Conservation (phyloP, 2,888 invertebrate species). For the Aelia acuminata region DNA sequence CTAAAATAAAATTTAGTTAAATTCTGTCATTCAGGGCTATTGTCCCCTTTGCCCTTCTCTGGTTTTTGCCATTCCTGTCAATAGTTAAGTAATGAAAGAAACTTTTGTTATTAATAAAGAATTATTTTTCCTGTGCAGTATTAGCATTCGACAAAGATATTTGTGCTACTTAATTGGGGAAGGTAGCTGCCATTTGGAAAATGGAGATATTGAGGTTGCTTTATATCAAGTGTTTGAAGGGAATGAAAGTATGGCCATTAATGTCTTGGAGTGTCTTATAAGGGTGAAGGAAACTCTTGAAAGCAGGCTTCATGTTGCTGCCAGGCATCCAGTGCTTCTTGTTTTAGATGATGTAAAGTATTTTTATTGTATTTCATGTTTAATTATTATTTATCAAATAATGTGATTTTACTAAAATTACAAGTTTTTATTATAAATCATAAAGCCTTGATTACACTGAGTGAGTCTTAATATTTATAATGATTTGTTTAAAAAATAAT, state of each 20-base stretch:
- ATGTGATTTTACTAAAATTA: not conserved
- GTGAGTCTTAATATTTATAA: not conserved
- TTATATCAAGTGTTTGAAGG: conserved; percentile 69
- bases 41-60: no score
- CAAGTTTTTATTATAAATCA: not conserved
- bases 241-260: conserved; percentile 52
- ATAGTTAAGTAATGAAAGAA: not conserved
- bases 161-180: conserved; percentile 71
- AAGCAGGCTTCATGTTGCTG: conserved; percentile 70
- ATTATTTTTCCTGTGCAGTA: conserved; percentile 66
- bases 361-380: not conserved
- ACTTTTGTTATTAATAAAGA: not conserved
- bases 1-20: no score
- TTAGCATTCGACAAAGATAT: conserved; percentile 68
- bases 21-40: no score
- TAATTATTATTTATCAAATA: not conserved
- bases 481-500: not conserved
- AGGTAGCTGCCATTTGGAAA: conserved; percentile 69
- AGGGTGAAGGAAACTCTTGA: conserved; percentile 45
- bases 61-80: no score
- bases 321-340: conserved; percentile 76
- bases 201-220: conserved; percentile 70
- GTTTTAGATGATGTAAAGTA: conserved; percentile 78
- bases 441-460: no score
- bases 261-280: conserved; percentile 37